Base-by-base conservation (phyloP, 53 echinoderm and acorn worm species). In the Echinarachnius parma region DNA sequence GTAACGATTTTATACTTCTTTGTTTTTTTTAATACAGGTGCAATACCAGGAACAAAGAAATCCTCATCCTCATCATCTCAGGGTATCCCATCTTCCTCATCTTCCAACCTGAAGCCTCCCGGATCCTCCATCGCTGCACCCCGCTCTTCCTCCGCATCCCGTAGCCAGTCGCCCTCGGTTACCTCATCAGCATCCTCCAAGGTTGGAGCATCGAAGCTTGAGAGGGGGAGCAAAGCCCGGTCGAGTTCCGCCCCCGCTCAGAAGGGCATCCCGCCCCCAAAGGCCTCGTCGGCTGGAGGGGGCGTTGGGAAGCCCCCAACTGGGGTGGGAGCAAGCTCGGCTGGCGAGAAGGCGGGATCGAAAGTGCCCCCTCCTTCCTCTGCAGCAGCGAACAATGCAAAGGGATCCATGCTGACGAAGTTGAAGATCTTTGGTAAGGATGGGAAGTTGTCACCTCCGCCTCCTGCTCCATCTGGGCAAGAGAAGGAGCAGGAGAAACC, bases 331-430 rank as follows among this genome's bases (percentile, higher is more conserved):
- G n/a, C n/a, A n/a, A n/a, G n/a, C 27, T 60, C 56, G 21, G 76
- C 62, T 11, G 54, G 74, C 3, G 64, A 59, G 35, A 86, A 86
- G 77, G 60, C 66, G 20, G 89, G 78, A 32, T 64, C 80, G 62
- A 89, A 81, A 75, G 78, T 80, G 27, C 89, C 89, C 3, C 71
- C 85, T 64, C n/a, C n/a, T n/a, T n/a, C n/a, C n/a, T n/a, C n/a
- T n/a, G n/a, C n/a, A n/a, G 37, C 37, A 0, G 9, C 9, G 34
- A n/a, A 36, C 58, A 61, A 61, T 30, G 53, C 62, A 3, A 89
- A 94, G 64, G 87, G 87, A 52, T 94, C 94, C 35, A 90, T 94
- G 94, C 79, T 94, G 21, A 90, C 87, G 23, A 94, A 94, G 78
- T 84, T 94, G 57, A 84, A 84, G 65, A 68, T 84, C 11, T 83